Conservation (phyloP, 1,140 invertebrate genomes). For the Neotoxoptera formosana region DNA sequence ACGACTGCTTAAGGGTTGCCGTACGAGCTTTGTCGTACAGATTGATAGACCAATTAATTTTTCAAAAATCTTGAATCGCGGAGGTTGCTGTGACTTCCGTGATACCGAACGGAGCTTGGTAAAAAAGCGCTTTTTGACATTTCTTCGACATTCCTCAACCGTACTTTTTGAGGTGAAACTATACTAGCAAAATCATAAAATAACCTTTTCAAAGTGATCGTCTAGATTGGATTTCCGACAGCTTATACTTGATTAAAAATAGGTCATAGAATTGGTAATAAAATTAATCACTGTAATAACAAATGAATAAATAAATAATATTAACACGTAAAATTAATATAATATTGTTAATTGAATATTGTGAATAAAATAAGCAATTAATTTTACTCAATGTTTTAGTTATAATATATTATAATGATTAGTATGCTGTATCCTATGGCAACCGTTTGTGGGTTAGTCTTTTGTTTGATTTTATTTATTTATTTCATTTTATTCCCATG, state of each 20-base stretch:
- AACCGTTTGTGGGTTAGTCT: constrained; percentile 17
- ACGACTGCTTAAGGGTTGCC: neutral
- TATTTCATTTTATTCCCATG: constrained; percentile 34
- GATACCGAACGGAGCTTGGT: neutral
- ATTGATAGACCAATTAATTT: constrained; percentile 11
- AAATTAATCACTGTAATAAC: neutral
- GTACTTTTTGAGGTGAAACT: neutral
- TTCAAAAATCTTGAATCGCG: neutral
- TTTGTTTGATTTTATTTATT: constrained; percentile 35
- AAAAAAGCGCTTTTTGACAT: neutral
- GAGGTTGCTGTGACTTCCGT: neutral
- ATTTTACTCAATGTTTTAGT: neutral
- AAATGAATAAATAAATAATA: neutral
- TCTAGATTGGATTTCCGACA: neutral
- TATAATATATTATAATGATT: constrained; percentile 18
- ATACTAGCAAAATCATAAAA: neutral
- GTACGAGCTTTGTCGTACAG: neutral
- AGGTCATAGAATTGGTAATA: neutral
- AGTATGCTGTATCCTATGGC: constrained; percentile 25
- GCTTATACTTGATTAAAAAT: neutral
- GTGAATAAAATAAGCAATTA: neutral
- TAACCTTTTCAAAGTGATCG: neutral
- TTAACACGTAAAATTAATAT: neutral
- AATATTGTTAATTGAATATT: neutral
- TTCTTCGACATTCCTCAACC: neutral